These are phyloP conservation scores for Melinaea menophilus DNA, from an alignment of 2,888 invertebrate genomes.

Conservation along the genomic window DNA sequence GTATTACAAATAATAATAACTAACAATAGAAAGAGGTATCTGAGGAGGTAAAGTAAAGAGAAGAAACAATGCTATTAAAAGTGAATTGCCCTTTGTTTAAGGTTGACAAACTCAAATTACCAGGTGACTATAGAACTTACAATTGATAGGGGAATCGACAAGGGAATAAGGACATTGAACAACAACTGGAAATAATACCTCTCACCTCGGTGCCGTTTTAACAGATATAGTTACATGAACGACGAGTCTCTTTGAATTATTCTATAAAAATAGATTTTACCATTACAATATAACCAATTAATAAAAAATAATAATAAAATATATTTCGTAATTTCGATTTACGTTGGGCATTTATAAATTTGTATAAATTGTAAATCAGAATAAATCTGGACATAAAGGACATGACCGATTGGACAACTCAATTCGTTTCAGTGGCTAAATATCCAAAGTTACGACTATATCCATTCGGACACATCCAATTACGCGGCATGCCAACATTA, in stretches of 20 bases:
- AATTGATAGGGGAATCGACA: conserved; percentile 17
- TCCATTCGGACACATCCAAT: conserved; percentile 23
- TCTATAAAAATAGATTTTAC: too few species aligned
- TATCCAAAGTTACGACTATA: conserved; percentile 23
- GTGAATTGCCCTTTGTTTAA: too few species aligned
- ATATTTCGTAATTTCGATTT: too few species aligned
- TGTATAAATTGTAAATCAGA: background rate
- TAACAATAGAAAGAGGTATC: too few species aligned
- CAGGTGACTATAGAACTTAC: too few species aligned
- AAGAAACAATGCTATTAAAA: too few species aligned
- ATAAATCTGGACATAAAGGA: conserved; percentile 3
- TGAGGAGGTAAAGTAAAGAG: too few species aligned
- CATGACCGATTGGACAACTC: conserved; percentile 32
- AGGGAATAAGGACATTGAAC: conserved; percentile 19
- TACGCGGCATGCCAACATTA: conserved; percentile 18
- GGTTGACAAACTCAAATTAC: too few species aligned
- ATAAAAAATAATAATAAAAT: too few species aligned
- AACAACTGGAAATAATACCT: conserved; percentile 17
- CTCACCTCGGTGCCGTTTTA: conserved; percentile 21
- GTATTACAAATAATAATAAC: too few species aligned
- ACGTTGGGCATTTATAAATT: too few species aligned
- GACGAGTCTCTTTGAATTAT: background rate
- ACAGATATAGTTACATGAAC: conserved; percentile 6
- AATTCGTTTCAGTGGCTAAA: conserved; percentile 33
- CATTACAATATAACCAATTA: too few species aligned